Evolutionary conservation across 2,113 vertebrate genomes (phyloP).

Genomic region (Atractosteus spatula): DNA sequence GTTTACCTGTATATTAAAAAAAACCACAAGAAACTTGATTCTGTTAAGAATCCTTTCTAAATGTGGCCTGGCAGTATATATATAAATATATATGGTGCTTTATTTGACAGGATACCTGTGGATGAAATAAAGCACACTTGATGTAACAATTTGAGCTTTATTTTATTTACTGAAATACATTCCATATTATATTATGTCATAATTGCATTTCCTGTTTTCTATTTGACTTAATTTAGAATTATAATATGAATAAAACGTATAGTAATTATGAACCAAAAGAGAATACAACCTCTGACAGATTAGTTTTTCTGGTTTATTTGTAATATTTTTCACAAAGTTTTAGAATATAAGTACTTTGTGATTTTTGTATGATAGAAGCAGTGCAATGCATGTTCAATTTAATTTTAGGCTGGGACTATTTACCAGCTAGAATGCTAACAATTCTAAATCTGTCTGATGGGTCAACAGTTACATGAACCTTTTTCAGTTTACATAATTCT

Average conservation of each 20-base stretch:
- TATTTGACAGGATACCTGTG: slow-evolving; percentile 96
- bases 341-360: not conserved
- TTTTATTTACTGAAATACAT: slow-evolving; percentile 81
- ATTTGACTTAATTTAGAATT: slow-evolving; percentile 63
- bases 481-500: too few species aligned
- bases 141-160: slow-evolving; percentile 98
- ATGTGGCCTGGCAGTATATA: slow-evolving; percentile 96
- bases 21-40: slow-evolving; percentile 99
- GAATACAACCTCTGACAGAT: slow-evolving; percentile 25
- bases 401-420: too few species aligned
- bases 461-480: too few species aligned
- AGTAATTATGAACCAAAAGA: slow-evolving; percentile 51
- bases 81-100: slow-evolving; percentile 89
- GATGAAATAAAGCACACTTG: slow-evolving; percentile 96
- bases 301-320: not conserved
- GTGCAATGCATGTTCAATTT: too few species aligned
- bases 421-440: too few species aligned
- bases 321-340: not conserved
- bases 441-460: too few species aligned
- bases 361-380: too few species aligned
- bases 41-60: slow-evolving; percentile 99
- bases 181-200: slow-evolving; percentile 62
- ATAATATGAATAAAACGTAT: slow-evolving; percentile 68
- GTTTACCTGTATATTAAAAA: slow-evolving; percentile 98
- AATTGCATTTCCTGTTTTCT: slow-evolving; percentile 52